Evolutionary conservation across 2,113 vertebrate species (phyloP).

Genomic region (Oenanthe melanoleuca): DNA sequence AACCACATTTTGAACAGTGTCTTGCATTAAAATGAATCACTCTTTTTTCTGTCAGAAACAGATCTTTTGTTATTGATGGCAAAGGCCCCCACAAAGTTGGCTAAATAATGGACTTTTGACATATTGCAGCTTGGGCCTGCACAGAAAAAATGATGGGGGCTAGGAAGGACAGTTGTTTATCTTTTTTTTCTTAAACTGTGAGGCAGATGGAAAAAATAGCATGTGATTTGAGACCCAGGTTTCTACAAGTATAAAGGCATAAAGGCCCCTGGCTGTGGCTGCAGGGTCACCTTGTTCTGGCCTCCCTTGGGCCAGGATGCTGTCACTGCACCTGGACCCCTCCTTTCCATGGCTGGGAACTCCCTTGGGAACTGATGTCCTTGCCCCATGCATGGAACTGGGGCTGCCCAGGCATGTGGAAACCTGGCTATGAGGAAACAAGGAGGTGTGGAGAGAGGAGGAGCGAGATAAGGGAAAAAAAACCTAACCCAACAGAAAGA

Average conservation of each 20-base stretch:
- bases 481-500: too few species aligned
- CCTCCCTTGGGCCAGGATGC: neutral
- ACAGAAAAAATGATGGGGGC: neutral
- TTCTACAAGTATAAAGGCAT: neutral
- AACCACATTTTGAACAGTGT: neutral
- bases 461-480: neutral
- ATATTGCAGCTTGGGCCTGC: neutral
- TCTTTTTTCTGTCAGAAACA: neutral
- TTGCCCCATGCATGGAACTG: fast-evolving
- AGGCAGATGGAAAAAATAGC: neutral
- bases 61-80: neutral
- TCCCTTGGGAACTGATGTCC: neutral
- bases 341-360: fast-evolving
- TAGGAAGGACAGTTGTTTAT: neutral
- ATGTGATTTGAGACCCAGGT: neutral
- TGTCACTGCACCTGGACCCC: neutral
- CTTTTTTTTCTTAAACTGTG: neutral
- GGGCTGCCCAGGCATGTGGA: neutral
- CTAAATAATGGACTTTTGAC: neutral
- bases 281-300: fast-evolving
- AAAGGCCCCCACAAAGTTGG: neutral
- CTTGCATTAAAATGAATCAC: neutral
- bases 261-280: neutral
- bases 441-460: neutral
- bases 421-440: conserved; percentile 16